Evolutionary conservation across 2,797 vertebrate species (phyloP), one percentile per base, ranked within the genome.

Genomic region (Aldrovandia affinis): DNA sequence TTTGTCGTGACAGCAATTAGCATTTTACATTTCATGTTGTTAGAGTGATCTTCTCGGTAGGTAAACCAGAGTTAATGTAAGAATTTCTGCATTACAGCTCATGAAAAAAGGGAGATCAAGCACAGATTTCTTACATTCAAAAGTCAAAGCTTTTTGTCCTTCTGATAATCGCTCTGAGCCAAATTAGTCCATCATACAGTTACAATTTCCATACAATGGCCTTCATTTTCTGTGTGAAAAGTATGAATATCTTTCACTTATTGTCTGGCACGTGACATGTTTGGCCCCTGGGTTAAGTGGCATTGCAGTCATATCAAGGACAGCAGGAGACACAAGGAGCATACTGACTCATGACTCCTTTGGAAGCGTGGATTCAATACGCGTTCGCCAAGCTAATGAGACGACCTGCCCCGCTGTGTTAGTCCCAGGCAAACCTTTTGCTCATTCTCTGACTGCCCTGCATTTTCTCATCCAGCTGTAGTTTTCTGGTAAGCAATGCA

Each of bases 141-240:
- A 86, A 83, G 84, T 55, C 85, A 88, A 57, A 80, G 86, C 81
- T 89, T 86, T 86, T 83, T 84, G 83, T 87, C 88, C 86, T 82
- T 54, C 86, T 82, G 70, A 82, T 91, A 86, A 89, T 88, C 85
- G 88, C 86, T 89, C 89, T 39, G 50, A 85, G 63, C 65, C 84
- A 82, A 89, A 90, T 90, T 83, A 84, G 87, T 88, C 86, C 88
- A 81, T 79, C 87, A 82, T 90, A 85, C 90, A 88, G 86, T 91
- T 90, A 89, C 85, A 83, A 44, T 87, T 88, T 87, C 85, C 83
- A 89, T 86, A 87, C 83, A 91, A 90, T 90, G 88, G 87, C 86
- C 85, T 88, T 89, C 83, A 89, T 92, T 90, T 91, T 82, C 78
- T 61, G 84, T 85, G 84, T 88, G 88, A 89, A 89, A 86, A 87